Evolutionary conservation across 2,113 vertebrate genomes (phyloP).

Genomic region (Xenopus tropicalis): DNA sequence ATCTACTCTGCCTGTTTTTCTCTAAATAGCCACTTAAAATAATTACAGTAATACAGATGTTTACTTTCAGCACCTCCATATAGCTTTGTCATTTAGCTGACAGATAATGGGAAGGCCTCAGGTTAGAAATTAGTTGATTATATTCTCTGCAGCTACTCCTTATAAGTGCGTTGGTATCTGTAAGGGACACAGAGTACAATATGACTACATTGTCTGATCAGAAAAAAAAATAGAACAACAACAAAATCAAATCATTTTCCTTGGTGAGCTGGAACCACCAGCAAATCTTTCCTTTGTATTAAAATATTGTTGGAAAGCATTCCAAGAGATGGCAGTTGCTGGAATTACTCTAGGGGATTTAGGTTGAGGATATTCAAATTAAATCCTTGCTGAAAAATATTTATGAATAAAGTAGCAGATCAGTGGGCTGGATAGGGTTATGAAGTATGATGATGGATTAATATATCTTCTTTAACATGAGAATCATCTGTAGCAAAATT

Average conservation of each 20-base stretch:
- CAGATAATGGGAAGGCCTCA: constrained; percentile 9
- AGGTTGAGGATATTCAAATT: constrained; percentile 9
- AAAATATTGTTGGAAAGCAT: constrained; percentile 29
- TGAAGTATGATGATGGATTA: constrained; percentile 4
- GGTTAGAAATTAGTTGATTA: constrained; percentile 22
- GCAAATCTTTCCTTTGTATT: constrained; percentile 23
- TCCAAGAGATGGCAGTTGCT: constrained; percentile 9
- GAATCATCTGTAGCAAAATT: not conserved
- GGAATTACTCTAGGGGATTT: constrained; percentile 18
- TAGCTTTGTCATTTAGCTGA: constrained; percentile 21
- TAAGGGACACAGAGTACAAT: too few relatives aligned
- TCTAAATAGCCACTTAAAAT: too few relatives aligned
- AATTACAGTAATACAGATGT: too few relatives aligned
- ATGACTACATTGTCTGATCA: too few relatives aligned
- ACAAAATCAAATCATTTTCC: too few relatives aligned
- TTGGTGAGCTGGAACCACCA: constrained; percentile 4
- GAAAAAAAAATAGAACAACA: too few relatives aligned
- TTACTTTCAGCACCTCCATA: constrained; percentile 22
- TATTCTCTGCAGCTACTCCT: constrained; percentile 7
- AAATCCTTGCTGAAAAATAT: constrained; percentile 14
- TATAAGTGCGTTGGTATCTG: too few relatives aligned
- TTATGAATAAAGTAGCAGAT: constrained; percentile 7
- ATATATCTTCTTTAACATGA: constrained; percentile 6
- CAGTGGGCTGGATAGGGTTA: not conserved
- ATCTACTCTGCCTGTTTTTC: too few relatives aligned